Evolutionary conservation across 2,113 vertebrate genomes (phyloP).

Genomic region (Orthochromis malagaraziensis): DNA sequence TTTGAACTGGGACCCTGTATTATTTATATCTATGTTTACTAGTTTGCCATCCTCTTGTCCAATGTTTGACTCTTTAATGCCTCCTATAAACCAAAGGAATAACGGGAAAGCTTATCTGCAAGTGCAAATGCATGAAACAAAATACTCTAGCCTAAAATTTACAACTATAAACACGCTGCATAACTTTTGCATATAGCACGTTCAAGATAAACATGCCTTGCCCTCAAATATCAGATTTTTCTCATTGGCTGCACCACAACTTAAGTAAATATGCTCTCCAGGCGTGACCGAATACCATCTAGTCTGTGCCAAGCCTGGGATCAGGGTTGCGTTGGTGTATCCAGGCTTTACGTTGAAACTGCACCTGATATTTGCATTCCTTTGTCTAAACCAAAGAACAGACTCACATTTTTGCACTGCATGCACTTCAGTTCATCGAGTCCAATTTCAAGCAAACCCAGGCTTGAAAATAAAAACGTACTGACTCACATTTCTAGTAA

Average conservation of each 20-base stretch:
- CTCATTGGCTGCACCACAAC: background rate
- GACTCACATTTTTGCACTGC: background rate
- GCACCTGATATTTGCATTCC: conserved; percentile 10
- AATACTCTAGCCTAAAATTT: background rate
- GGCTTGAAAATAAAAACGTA: background rate
- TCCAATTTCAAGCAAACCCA: background rate
- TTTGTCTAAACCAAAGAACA: background rate
- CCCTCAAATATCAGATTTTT: background rate
- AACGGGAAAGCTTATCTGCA: background rate
- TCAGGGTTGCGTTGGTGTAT: background rate
- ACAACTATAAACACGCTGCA: background rate
- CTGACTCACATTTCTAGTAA: conserved; percentile 20
- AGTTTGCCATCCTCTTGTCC: background rate
- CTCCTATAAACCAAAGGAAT: background rate
- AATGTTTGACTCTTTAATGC: background rate
- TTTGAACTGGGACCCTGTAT: background rate
- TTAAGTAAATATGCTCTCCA: background rate
- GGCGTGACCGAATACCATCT: background rate
- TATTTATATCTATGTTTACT: background rate
- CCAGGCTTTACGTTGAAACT: background rate
- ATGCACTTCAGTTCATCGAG: background rate
- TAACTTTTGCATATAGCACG: background rate
- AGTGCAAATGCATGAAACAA: background rate
- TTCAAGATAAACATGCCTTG: background rate
- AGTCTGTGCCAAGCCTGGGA: background rate